phyloP scores from a whole-genome alignment of 2,888 invertebrate species.

The Lamellibrachia columna region DNA sequence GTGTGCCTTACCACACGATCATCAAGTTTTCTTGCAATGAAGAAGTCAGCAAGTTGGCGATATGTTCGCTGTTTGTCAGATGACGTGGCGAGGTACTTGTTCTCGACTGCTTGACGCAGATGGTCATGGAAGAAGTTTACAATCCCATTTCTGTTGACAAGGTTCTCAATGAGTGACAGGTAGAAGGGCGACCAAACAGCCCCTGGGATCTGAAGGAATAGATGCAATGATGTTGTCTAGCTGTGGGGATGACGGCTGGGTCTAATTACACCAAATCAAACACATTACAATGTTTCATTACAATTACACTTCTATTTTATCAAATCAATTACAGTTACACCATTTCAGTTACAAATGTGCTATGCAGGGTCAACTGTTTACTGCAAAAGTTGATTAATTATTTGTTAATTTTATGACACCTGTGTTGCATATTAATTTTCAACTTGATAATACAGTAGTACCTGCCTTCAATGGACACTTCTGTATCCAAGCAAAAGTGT shows the following conservation, averaged over 20 bases:
- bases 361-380: too few species aligned
- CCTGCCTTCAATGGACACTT: too few species aligned
- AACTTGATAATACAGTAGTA: too few species aligned
- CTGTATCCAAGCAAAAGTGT: too few species aligned
- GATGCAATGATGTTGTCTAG: neutral
- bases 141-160: constrained; percentile 54
- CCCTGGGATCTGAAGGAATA: constrained; percentile 45
- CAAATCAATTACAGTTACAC: too few species aligned
- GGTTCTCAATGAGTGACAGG: constrained; percentile 49
- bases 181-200: constrained; percentile 56
- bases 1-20: constrained; percentile 45
- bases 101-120: constrained; percentile 53
- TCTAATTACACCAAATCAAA: too few species aligned
- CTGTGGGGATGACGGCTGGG: neutral
- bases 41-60: constrained; percentile 47
- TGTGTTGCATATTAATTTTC: too few species aligned
- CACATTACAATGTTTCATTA: too few species aligned
- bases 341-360: too few species aligned
- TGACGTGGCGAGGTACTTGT: constrained; percentile 47
- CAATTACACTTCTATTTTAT: too few species aligned
- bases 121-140: constrained; percentile 57
- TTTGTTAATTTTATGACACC: too few species aligned
- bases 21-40: constrained; percentile 40
- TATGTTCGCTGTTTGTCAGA: constrained; percentile 45
- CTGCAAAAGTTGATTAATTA: too few species aligned